These are phyloP conservation scores for Coregonus ussuriensis DNA, from an alignment of 2,797 vertebrate genomes.

Conservation along the genomic window DNA sequence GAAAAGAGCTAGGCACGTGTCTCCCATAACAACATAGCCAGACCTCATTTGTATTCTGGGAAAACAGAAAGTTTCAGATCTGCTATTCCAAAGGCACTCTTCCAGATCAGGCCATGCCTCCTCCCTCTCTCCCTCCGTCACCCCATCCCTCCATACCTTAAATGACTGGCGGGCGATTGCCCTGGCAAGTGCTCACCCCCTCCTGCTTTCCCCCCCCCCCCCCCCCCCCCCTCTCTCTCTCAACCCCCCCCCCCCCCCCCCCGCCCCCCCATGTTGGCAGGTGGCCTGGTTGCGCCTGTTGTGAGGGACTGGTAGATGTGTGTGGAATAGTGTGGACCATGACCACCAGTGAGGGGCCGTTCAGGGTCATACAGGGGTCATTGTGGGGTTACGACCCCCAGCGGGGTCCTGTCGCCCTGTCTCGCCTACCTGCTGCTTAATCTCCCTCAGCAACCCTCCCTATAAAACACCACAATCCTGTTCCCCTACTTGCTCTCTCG, in stretches of 20 bases:
- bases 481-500: constrained; percentile 6
- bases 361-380: constrained; percentile 24
- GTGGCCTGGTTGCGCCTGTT: constrained; percentile 62
- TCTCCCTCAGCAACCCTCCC: not conserved
- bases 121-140: constrained; percentile 16
- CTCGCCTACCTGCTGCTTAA: constrained; percentile 60
- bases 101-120: constrained; percentile 44
- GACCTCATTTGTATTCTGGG: constrained; percentile 61
- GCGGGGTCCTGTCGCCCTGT: constrained; percentile 55
- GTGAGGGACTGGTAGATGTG: constrained; percentile 53
- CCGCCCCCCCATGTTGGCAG: constrained; percentile 35
- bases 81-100: constrained; percentile 44
- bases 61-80: constrained; percentile 54
- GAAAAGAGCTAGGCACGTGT: constrained; percentile 8
- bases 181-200: too few species aligned
- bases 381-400: constrained; percentile 49
- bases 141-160: too few species aligned
- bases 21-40: constrained; percentile 35
- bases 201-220: constrained; percentile 13
- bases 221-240: not conserved
- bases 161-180: too few species aligned
- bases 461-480: constrained; percentile 19
- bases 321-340: not conserved
- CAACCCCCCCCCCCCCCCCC: constrained; percentile 20
- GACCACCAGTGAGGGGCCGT: constrained; percentile 35